Conservation (phyloP, 2,888 invertebrate species). For the Trichogramma evanescens region DNA sequence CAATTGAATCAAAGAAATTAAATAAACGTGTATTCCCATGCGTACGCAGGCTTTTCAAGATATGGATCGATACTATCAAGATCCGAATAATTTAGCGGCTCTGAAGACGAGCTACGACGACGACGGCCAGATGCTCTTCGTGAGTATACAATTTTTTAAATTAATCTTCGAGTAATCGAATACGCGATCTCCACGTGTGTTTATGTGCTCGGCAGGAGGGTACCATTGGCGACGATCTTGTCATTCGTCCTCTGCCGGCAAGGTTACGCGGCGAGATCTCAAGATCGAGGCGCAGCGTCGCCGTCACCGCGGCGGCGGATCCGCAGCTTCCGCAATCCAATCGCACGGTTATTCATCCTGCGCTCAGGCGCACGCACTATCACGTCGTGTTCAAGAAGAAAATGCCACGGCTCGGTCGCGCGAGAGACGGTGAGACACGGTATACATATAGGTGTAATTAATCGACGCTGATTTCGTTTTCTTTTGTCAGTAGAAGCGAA, state of each 20-base stretch:
- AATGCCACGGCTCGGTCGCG: too few relatives aligned
- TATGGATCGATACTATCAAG: slow-evolving; percentile 21
- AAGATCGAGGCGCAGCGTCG: slow-evolving; percentile 11
- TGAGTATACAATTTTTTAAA: slow-evolving; percentile 17
- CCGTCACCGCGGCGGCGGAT: background rate
- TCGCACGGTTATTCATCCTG: slow-evolving; percentile 13
- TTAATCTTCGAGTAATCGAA: background rate
- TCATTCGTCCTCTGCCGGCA: slow-evolving; percentile 27
- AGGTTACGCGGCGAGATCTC: slow-evolving; percentile 15
- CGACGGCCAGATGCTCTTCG: slow-evolving; percentile 23
- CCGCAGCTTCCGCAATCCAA: slow-evolving; percentile 6
- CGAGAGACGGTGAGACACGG: too few relatives aligned
- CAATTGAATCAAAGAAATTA: background rate
- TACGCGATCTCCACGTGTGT: too few relatives aligned
- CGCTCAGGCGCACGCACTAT: slow-evolving; percentile 12
- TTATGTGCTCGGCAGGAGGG: slow-evolving; percentile 24
- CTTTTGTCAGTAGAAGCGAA: background rate
- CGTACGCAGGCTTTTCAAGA: slow-evolving; percentile 19
- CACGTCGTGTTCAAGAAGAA: slow-evolving; percentile 16
- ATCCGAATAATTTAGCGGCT: slow-evolving; percentile 25
- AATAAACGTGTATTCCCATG: background rate
- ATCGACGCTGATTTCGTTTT: background rate
- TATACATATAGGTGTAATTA: background rate
- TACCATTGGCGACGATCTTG: slow-evolving; percentile 24
- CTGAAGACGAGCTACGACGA: slow-evolving; percentile 21